Percentiles rank a stretch among this genome's conserved stretches.
These are phyloP conservation scores for Tineola bisselliella DNA, from an alignment of 2,888 invertebrate genomes.

Conservation along the genomic window DNA sequence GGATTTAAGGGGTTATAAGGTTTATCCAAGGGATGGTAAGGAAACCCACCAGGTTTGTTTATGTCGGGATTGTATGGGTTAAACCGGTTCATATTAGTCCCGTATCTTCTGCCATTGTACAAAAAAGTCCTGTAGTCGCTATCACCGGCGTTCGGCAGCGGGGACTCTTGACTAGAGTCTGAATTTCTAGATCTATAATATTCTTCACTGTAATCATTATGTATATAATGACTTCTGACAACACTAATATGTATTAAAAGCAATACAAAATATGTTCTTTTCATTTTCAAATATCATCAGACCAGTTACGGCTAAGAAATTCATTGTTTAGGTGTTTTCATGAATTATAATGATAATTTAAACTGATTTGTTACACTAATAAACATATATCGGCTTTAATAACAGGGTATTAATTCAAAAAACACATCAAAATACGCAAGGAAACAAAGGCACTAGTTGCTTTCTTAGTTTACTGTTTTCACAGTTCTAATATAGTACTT, in stretches of 20 bases:
- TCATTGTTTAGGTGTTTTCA: slow-evolving; percentile 20
- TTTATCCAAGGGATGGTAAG: slow-evolving; percentile 28
- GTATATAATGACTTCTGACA: slow-evolving; percentile 34
- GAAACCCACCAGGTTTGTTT: slow-evolving; percentile 66
- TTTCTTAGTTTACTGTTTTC: background rate
- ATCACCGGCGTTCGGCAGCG: slow-evolving; percentile 72
- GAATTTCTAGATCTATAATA: slow-evolving; percentile 35
- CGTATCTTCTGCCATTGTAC: slow-evolving; percentile 81
- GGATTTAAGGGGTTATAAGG: slow-evolving; percentile 43
- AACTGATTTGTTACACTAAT: background rate
- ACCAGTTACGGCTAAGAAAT: slow-evolving; percentile 19
- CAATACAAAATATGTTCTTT: slow-evolving; percentile 26
- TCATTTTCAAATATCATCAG: slow-evolving; percentile 37
- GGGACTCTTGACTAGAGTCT: slow-evolving; percentile 28
- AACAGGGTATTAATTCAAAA: background rate
- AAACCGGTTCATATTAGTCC: slow-evolving; percentile 68
- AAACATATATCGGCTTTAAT: background rate
- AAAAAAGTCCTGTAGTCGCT: slow-evolving; percentile 78
- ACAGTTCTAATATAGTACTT: background rate
- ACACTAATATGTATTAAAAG: slow-evolving; percentile 23
- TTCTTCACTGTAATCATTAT: slow-evolving; percentile 17
- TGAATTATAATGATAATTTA: slow-evolving; percentile 31
- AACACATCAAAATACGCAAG: background rate
- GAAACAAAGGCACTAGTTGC: background rate
- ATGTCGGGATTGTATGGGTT: slow-evolving; percentile 71